Evolutionary conservation across 2,888 invertebrate genomes (phyloP).

Genomic region (Plusia festucae): DNA sequence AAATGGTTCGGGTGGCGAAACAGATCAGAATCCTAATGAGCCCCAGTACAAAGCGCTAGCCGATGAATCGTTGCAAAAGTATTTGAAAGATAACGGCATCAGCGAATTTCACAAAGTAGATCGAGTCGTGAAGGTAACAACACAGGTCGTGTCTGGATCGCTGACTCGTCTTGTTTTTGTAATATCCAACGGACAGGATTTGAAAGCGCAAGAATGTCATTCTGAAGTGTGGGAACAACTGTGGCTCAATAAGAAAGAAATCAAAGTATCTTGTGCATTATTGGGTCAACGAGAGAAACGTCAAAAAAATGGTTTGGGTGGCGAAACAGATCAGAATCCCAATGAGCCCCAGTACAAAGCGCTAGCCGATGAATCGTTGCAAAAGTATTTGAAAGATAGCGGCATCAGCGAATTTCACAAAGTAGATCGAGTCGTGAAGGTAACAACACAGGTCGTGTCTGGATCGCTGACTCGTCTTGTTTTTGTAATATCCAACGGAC

Average conservation of each 20-base stretch:
- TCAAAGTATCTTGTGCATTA: slow-evolving; percentile 28
- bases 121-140: slow-evolving; percentile 17
- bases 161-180: slow-evolving; percentile 32
- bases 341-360: too few species aligned
- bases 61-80: slow-evolving; percentile 22
- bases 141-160: slow-evolving; percentile 57
- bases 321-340: too few species aligned
- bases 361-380: too few species aligned
- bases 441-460: too few species aligned
- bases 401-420: too few species aligned
- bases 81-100: not conserved
- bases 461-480: too few species aligned
- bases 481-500: too few species aligned
- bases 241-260: slow-evolving; percentile 44
- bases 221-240: slow-evolving; percentile 37
- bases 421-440: too few species aligned
- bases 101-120: slow-evolving; percentile 34
- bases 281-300: slow-evolving; percentile 27
- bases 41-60: slow-evolving; percentile 9
- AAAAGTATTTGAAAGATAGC: too few species aligned
- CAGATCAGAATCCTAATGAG: slow-evolving; percentile 2
- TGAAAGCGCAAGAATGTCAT: slow-evolving; percentile 3
- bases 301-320: too few species aligned
- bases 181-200: not conserved
- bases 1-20: not conserved